A percentile compares a stretch with the other conserved stretches of the same genome.
These are phyloP conservation scores for Physeter macrocephalus DNA, from an alignment of 2,113 vertebrate species.

Conservation along the genomic window DNA sequence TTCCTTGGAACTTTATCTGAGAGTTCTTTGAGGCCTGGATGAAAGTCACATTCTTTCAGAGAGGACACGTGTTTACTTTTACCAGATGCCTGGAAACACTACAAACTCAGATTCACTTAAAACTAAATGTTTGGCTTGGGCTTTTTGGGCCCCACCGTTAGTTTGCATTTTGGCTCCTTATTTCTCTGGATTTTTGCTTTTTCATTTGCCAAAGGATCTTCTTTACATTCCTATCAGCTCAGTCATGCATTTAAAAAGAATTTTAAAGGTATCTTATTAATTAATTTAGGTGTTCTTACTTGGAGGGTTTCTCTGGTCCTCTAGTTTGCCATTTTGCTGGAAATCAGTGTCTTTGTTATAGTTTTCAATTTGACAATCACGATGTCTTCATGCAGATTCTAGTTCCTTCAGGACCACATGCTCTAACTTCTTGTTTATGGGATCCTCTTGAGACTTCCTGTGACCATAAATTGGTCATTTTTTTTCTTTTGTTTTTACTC, in stretches of 20 bases:
- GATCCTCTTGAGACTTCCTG: neutral
- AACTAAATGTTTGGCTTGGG: constrained; percentile 38
- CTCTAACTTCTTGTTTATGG: neutral
- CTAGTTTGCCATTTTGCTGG: constrained; percentile 3
- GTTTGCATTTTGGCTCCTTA: constrained; percentile 36
- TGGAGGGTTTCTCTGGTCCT: neutral
- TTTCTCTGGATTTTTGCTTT: constrained; percentile 24
- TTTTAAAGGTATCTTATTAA: neutral
- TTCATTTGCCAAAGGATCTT: constrained; percentile 16
- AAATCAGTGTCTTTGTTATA: neutral
- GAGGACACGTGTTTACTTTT: constrained; percentile 48
- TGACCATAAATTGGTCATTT: neutral
- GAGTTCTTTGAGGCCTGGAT: constrained; percentile 53
- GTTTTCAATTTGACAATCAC: neutral
- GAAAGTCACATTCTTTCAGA: constrained; percentile 50
- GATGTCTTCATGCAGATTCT: neutral
- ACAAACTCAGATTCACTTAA: constrained; percentile 49
- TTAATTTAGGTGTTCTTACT: constrained; percentile 1
- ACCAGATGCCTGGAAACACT: constrained; percentile 52
- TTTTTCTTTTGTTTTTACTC: neutral
- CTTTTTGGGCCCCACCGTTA: neutral
- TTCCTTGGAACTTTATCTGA: constrained; percentile 62
- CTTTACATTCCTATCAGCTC: neutral
- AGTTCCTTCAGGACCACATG: neutral
- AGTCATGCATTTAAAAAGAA: neutral